Conservation (phyloP, 2,113 vertebrate species). For the human (Homo sapiens) region DNA sequence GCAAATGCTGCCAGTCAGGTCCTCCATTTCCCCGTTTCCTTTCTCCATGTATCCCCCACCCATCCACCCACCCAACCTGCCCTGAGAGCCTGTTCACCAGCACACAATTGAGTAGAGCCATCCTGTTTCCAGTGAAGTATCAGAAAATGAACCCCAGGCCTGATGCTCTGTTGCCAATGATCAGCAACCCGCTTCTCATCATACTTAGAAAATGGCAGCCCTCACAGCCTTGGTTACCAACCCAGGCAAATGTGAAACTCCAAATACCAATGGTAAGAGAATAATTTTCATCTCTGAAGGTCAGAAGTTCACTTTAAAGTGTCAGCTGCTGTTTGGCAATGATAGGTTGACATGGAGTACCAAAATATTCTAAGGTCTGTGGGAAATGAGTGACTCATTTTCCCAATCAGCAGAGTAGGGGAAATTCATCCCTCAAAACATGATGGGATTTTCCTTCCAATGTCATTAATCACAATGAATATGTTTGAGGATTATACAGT, state of each 20-base stretch:
- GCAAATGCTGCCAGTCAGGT: background rate
- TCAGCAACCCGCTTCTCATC: background rate
- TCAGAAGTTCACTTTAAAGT: slow-evolving; percentile 23
- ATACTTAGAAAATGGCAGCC: background rate
- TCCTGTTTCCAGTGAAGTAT: background rate
- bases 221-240: background rate
- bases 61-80: background rate
- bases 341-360: background rate
- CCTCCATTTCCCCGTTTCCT: background rate
- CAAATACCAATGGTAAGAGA: background rate
- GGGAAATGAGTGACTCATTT: slow-evolving; percentile 54
- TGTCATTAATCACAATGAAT: slow-evolving; percentile 9
- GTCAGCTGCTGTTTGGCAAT: slow-evolving; percentile 53
- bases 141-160: background rate
- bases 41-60: background rate
- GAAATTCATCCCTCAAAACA: background rate
- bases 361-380: slow-evolving; percentile 24
- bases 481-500: background rate
- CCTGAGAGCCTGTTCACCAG: background rate
- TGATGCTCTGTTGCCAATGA: background rate
- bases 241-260: background rate
- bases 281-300: slow-evolving; percentile 24
- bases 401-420: background rate
- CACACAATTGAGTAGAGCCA: background rate
- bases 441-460: slow-evolving; percentile 28